Evolutionary conservation across 2,888 invertebrate species (phyloP), one percentile per base, ranked within the genome.

Genomic region (Tethea ocularis): DNA sequence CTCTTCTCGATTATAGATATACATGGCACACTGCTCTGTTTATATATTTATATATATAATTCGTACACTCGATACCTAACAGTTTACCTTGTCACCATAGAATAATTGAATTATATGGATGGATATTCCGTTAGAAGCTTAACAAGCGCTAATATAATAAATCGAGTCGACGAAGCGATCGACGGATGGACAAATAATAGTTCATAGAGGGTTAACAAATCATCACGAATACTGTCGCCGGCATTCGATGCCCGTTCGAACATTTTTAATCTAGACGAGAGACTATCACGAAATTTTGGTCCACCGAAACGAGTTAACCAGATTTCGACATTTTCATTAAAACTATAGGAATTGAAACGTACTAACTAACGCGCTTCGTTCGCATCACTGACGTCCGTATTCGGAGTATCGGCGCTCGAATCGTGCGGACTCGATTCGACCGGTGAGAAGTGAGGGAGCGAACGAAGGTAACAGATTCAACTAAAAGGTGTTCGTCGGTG

Each of bases 91-190:
- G 91, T 92, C 87, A 87, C 91, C 91, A 91, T 91, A 89, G 87
- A 88, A 88, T 92, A 93, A 93, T 93, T 92, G 92, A 91, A 88
- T 91, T 88, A 86, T 83, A 89, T 92, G 92, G 92, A 92, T 92
- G 92, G 93, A 93, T 89, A 89, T 85, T 83, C 85, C 80, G 81
- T 90, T 83, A 79, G 84, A 89, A 92, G 91, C 91, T 91, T 90
- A 88, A 82, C 70, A 91, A 90, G 91, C 90, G 85, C 82, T 88
- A 86, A 74, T 74, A 75, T 61, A 67, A 71, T 63, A 66, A 66
- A 73, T 75, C 74, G 71, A 78, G 78, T 78, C 77, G 80, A 78
- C 72, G 61, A 73, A 80, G 77, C 75, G 69, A 76, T 77, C 82
- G 82, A 82, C 83, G 78, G 81, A 78, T 82, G 79, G 83, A 82